A percentile compares a stretch with the other conserved stretches of the same genome.
phyloP scores from a whole-genome alignment of 2,113 vertebrate genomes.

The Collichthys lucidus region DNA sequence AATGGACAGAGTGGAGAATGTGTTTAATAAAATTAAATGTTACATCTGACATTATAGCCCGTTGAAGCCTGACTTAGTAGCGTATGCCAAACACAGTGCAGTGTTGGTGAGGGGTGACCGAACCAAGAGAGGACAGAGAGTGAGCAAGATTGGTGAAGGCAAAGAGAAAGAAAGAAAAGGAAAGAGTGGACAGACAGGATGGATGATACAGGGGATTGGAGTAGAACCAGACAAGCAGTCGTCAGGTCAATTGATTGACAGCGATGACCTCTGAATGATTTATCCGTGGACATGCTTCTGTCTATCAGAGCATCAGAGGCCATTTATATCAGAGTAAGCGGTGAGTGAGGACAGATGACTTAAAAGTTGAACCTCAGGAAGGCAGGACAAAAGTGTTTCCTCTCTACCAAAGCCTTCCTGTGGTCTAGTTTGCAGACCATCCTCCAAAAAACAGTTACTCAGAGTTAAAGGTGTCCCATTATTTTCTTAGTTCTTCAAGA shows the following conservation, averaged over 20 bases:
- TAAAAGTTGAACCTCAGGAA: constrained; percentile 66
- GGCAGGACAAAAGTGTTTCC: constrained; percentile 6
- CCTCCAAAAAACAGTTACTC: constrained; percentile 21
- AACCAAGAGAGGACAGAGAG: not conserved
- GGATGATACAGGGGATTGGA: constrained; percentile 34
- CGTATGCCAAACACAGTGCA: not conserved
- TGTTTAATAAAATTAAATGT: constrained; percentile 69
- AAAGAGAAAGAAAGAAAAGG: not conserved
- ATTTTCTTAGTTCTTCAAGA: constrained; percentile 7
- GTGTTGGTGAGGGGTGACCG: not conserved
- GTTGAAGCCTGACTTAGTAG: constrained; percentile 17
- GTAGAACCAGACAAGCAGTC: constrained; percentile 50
- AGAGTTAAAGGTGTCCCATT: constrained; percentile 6
- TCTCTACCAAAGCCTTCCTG: constrained; percentile 21
- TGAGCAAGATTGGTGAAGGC: not conserved
- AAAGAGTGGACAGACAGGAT: constrained; percentile 25
- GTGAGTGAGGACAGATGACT: constrained; percentile 49
- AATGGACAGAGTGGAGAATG: constrained; percentile 37
- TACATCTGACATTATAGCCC: constrained; percentile 45
- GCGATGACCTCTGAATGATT: constrained; percentile 79
- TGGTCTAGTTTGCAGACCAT: constrained; percentile 16
- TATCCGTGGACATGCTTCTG: constrained; percentile 73
- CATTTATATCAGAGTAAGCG: constrained; percentile 71
- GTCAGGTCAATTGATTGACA: constrained; percentile 67
- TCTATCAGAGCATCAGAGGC: constrained; percentile 74